Conservation (phyloP, 2,797 vertebrate genomes). For the Chloroceryle amazona region DNA sequence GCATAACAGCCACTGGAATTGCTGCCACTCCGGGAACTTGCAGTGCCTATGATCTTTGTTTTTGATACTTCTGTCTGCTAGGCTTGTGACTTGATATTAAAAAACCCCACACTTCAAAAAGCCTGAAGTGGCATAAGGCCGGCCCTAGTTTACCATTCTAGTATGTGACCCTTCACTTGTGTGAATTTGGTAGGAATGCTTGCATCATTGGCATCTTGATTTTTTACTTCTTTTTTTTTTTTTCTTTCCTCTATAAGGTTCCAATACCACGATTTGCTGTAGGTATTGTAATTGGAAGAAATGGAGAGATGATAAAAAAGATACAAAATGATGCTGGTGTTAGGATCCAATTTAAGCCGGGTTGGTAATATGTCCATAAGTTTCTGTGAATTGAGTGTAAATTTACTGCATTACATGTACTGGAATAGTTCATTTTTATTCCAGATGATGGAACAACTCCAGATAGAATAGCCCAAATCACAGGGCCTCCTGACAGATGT, state of each 20-base stretch:
- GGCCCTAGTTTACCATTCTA: not conserved
- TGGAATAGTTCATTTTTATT: constrained; percentile 50
- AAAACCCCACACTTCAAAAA: not conserved
- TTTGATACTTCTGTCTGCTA: not conserved
- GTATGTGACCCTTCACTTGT: not conserved
- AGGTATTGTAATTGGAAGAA: constrained; percentile 98
- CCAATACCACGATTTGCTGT: constrained; percentile 98
- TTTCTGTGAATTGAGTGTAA: not conserved
- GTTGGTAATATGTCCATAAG: constrained; percentile 59
- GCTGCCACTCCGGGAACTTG: not conserved
- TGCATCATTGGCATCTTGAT: not conserved
- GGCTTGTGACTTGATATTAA: not conserved
- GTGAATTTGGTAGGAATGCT: not conserved
- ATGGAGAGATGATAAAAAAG: constrained; percentile 99
- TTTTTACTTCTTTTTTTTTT: not conserved
- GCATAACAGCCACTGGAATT: not conserved
- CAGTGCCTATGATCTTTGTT: not conserved
- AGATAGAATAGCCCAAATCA: constrained; percentile 98
- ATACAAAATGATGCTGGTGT: constrained; percentile 99
- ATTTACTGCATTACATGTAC: not conserved
- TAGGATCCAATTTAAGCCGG: constrained; percentile 98
- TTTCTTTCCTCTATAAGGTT: constrained; percentile 81
- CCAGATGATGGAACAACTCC: constrained; percentile 96
- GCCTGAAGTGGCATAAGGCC: not conserved
- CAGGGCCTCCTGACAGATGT: constrained; percentile 96